Base-by-base conservation (phyloP, 2,797 vertebrate genomes). In the Paguma larvata region DNA sequence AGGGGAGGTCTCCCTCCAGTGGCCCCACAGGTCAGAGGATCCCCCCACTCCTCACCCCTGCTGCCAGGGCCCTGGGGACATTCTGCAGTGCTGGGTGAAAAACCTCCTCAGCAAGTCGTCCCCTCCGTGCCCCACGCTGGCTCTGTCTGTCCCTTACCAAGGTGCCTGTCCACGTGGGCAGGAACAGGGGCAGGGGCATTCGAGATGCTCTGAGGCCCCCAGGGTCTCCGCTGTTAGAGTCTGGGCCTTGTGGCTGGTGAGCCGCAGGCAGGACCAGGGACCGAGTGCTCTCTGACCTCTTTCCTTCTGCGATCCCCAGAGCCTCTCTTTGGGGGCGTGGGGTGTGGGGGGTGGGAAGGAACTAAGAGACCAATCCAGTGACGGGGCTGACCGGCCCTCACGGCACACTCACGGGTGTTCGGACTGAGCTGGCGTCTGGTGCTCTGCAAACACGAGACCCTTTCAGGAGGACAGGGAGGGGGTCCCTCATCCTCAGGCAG, bases 401-500 rank as follows among this genome's bases (percentile, higher is more conserved):
- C 9, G 10, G 53, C 18, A 51, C 0, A 1, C 1, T 25, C 18
- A 1, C 2, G 1, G 5, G 16, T 32, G 46, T 63, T n/a, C 0
- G 1, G 12, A 6, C 32, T 41, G 41, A 44, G 25, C 46, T 18
- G 1, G n/a, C 6, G 13, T 18, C 91, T n/a, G 15, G 15, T 13
- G n/a, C 12, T 78, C 48, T 59, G 21, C 44, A 7, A 41, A 30
- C 41, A 15, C 2, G 15, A 23, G 21, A 21, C n/a, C 46, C 8
- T 23, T 1, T 51, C 34, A 15, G 27, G 38, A 27, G 41, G 72
- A 1, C 72, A 4, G 41, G 41, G 7, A 4, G 21, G 21, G 25
- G 72, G 5, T 78, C 10, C 10, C 38, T 5, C 0, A 30, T 46
- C n/a, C 34, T 27, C n/a, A n/a, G 44, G 8, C 11, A 21, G 13